These are phyloP conservation scores for Yponomeuta cagnagella DNA, from an alignment of 2,888 invertebrate species.

Conservation along the genomic window DNA sequence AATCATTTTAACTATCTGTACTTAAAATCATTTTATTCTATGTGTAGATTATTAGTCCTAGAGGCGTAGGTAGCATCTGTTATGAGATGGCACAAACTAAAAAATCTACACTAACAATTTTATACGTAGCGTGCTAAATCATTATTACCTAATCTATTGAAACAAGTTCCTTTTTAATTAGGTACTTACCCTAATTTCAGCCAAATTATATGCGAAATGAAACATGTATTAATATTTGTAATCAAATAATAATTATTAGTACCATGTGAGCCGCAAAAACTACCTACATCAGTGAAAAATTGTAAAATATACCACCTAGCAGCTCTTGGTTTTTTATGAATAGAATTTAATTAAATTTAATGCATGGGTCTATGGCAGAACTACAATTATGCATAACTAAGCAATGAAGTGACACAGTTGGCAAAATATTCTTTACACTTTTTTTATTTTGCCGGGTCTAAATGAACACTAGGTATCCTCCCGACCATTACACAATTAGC, in stretches of 20 bases:
- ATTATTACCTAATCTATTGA: background rate
- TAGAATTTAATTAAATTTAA: no score
- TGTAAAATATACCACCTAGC: no score
- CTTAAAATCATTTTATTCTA: background rate
- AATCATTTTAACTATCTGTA: background rate
- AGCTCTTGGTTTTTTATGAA: no score
- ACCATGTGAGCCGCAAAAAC: no score
- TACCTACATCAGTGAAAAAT: no score
- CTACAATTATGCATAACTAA: no score
- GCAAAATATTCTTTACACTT: background rate
- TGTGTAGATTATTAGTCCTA: background rate
- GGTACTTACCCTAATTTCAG: background rate
- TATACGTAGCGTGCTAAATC: background rate
- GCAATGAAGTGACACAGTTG: no score
- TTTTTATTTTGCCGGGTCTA: background rate
- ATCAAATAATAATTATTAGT: no score
- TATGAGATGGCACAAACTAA: constrained; percentile 3
- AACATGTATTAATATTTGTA: no score
- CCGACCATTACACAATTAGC: background rate
- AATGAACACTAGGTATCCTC: background rate
- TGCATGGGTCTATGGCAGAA: no score
- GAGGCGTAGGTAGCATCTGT: constrained; percentile 4
- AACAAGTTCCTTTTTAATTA: constrained; percentile 4
- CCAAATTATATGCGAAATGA: no score
- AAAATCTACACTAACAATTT: constrained; percentile 3